Conservation (phyloP, 2,113 vertebrate genomes). For the Rhea pennata region DNA sequence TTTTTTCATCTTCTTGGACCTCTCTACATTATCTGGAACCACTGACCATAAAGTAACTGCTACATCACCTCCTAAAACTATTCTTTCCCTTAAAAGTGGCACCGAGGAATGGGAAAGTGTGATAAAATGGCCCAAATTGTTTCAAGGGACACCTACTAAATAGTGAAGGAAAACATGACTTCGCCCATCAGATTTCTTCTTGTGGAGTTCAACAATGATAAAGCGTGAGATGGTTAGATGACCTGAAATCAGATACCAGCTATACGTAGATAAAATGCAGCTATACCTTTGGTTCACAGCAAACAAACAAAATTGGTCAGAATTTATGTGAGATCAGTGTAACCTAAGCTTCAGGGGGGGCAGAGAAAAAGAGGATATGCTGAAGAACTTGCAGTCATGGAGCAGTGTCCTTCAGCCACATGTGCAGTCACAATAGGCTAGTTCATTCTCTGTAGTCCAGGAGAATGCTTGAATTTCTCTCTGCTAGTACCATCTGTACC, state of each 20-base stretch:
- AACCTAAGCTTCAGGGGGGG: neutral
- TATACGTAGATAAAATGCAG: neutral
- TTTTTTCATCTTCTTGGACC: constrained; percentile 1
- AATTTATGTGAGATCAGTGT: neutral
- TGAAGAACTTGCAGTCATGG: neutral
- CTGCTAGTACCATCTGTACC: neutral
- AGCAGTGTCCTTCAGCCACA: neutral
- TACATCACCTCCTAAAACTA: neutral
- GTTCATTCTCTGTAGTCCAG: neutral
- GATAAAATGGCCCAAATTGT: neutral
- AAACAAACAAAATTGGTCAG: neutral
- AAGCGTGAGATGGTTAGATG: neutral
- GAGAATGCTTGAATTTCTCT: neutral
- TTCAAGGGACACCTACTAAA: neutral
- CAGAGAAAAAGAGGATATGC: neutral
- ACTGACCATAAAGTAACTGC: neutral
- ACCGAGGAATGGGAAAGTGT: rapidly evolving
- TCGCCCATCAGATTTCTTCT: neutral
- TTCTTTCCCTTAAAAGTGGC: neutral
- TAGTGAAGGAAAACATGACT: neutral
- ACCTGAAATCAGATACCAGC: neutral
- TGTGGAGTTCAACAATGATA: neutral
- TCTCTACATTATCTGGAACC: constrained; percentile 1
- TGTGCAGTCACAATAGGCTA: neutral
- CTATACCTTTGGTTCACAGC: neutral